A percentile compares a stretch with the other conserved stretches of the same genome.
phyloP scores from a whole-genome alignment of 2,888 invertebrate species.

The Drosophila recens region DNA sequence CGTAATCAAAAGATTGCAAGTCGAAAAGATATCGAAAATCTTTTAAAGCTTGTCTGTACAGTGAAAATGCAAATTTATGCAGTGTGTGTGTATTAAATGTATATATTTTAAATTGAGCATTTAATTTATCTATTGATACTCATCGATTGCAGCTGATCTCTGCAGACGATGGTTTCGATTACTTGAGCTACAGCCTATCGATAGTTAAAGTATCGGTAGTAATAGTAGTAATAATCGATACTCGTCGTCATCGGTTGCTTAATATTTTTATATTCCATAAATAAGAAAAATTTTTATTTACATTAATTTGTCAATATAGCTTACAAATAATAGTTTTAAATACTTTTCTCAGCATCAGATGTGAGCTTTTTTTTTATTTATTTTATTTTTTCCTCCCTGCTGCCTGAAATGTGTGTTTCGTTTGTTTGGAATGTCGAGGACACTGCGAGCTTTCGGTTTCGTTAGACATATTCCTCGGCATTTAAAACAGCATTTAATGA shows the following conservation, averaged over 20 bases:
- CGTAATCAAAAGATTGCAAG: too few relatives aligned
- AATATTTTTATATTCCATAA: neutral
- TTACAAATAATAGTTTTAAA: neutral
- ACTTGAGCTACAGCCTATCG: too few relatives aligned
- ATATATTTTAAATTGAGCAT: neutral
- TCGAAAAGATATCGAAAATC: slow-evolving; percentile 1
- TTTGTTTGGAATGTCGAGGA: slow-evolving; percentile 25
- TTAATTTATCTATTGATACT: neutral
- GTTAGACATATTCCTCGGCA: slow-evolving; percentile 11
- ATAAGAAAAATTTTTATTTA: neutral
- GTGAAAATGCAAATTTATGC: neutral
- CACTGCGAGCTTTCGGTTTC: slow-evolving; percentile 14
- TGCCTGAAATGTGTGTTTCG: too few relatives aligned
- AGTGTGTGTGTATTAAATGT: neutral
- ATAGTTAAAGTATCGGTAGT: neutral
- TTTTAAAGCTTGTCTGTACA: neutral
- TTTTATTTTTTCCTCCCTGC: neutral
- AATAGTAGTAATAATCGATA: too few relatives aligned
- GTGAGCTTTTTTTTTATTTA: slow-evolving; percentile 1
- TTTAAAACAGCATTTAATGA: slow-evolving; percentile 20
- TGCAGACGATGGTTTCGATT: neutral
- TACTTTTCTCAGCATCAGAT: neutral
- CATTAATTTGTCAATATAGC: neutral
- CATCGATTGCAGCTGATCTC: neutral
- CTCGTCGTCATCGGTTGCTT: neutral